Percentiles rank a stretch among this genome's conserved stretches.
phyloP scores from a whole-genome alignment of 1,140 invertebrate species.

The Calosoma granatense region DNA sequence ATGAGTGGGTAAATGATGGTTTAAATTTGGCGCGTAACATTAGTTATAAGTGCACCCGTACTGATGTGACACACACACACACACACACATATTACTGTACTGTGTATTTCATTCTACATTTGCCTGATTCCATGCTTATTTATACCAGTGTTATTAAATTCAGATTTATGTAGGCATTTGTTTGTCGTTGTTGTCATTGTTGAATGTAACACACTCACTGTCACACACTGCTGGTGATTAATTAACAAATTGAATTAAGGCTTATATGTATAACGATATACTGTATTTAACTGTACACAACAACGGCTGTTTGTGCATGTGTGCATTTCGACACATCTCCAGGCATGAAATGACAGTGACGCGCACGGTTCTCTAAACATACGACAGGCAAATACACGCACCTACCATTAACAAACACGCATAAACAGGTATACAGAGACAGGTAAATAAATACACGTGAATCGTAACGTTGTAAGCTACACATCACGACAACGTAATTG shows the following conservation, averaged over 20 bases:
- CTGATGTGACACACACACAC: not conserved
- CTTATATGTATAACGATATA: no score
- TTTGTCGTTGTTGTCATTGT: not conserved
- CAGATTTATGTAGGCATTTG: constrained; percentile 6
- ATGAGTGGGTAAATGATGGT: no score
- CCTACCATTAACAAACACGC: no score
- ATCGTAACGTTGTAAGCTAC: no score
- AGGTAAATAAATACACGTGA: no score
- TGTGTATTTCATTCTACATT: constrained; percentile 9
- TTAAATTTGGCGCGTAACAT: not conserved
- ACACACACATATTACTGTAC: not conserved
- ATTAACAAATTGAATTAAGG: constrained; percentile 7
- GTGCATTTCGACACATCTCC: not conserved
- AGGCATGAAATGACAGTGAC: no score
- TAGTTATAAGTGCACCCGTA: not conserved
- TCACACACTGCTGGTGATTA: not conserved
- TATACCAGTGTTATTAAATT: constrained; percentile 8
- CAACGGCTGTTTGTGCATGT: not conserved
- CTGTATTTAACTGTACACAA: no score
- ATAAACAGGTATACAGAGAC: no score
- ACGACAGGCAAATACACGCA: no score
- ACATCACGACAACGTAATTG: no score
- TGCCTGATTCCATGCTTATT: not conserved
- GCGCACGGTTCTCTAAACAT: no score
- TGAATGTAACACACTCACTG: constrained; percentile 1